phyloP scores from a whole-genome alignment of 1,140 invertebrate genomes.

The Macrobrachium nipponense region DNA sequence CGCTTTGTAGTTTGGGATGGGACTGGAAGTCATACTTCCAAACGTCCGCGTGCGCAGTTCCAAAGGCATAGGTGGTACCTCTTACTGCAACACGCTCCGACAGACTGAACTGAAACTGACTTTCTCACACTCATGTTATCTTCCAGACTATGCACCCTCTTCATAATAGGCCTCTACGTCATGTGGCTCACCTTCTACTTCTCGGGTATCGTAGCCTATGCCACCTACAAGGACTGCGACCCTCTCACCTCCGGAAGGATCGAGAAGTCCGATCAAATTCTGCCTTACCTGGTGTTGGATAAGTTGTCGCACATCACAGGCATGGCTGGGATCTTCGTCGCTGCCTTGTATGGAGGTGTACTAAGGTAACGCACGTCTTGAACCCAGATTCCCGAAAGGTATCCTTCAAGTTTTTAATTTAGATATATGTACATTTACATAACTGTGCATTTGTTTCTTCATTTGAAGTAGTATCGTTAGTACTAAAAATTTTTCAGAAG shows the following conservation, averaged over 20 bases:
- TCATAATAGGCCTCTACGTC: background rate
- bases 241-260: slow-evolving; percentile 23
- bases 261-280: slow-evolving; percentile 11
- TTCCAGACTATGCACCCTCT: slow-evolving; percentile 9
- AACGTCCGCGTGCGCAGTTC: too few relatives aligned
- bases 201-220: slow-evolving; percentile 23
- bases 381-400: too few relatives aligned
- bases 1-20: too few relatives aligned
- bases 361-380: background rate
- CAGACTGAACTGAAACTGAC: background rate
- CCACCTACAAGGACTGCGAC: slow-evolving; percentile 26
- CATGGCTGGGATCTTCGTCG: slow-evolving; percentile 26
- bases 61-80: too few relatives aligned
- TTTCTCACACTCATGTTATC: too few relatives aligned
- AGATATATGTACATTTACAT: too few relatives aligned
- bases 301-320: slow-evolving; percentile 6
- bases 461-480: too few relatives aligned
- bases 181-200: slow-evolving; percentile 12
- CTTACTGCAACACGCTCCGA: too few relatives aligned
- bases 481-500: background rate
- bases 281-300: slow-evolving; percentile 25
- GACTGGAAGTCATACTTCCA: too few relatives aligned
- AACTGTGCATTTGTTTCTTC: too few relatives aligned
- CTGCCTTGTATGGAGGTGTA: slow-evolving; percentile 24
- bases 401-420: too few relatives aligned